Evolutionary conservation across 2,113 vertebrate species (phyloP), one percentile per base, ranked within the genome.

Genomic region (Brienomyrus longianalis): DNA sequence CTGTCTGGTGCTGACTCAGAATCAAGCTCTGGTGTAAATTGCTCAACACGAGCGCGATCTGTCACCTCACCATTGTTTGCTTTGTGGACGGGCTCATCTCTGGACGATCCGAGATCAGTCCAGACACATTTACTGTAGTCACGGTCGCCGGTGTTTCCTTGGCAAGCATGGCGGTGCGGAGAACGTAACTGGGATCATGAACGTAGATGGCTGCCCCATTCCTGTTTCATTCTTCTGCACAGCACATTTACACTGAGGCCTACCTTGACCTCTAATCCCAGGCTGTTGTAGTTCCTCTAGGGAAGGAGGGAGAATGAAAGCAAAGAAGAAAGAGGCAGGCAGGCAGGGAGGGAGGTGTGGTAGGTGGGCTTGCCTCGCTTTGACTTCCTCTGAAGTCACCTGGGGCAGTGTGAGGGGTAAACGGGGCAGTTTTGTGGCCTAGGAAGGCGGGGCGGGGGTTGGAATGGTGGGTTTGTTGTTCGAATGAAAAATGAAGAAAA

Each of bases 341-440:
- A n/a, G n/a, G 50, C 4, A 52, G 66, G 48, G 45, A 35, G 59
- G 87, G 66, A 21, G 43, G 59, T 39, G 23, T 21, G 56, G 39
- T 21, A 39, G 43, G 66, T n/a, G 10, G 66, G 45, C 35, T 59
- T 51, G 52, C 43, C 45, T 54, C 31, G 56, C 56, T 19, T 87
- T 87, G 56, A 89, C 21, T 83, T 89, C 66, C 84, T 74, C 83
- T 90, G 15, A 74, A 90, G 88, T 89, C 88, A 85, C 39, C 21
- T 4, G 88, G 21, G 35, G 39, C 35, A 85, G 89, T 89, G 13
- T 77, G 43, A 39, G n/a, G 54, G 87, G 52, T 80, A 35, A 51
- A 19, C 11, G 2, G 27, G 56, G 83, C 74, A 13, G 43, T 50
- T 52, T n/a, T 45, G 83, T 89, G 56, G 59, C 17, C 35, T 15